Percentiles rank a stretch among this genome's conserved stretches.
These are phyloP conservation scores for Muscicapa adusta DNA, from an alignment of 2,113 vertebrate genomes.

Conservation along the genomic window DNA sequence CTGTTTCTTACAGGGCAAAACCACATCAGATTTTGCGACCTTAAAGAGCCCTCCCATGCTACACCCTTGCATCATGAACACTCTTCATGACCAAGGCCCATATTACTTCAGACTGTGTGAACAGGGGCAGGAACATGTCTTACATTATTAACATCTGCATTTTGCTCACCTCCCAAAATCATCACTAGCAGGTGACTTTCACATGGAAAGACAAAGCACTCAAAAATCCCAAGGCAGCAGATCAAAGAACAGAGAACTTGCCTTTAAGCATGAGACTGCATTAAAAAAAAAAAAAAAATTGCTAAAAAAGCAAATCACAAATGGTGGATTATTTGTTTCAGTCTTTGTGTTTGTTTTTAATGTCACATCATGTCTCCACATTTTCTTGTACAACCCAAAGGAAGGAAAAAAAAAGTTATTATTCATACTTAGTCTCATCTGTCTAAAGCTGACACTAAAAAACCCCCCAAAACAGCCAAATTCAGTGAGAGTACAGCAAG, in stretches of 20 bases:
- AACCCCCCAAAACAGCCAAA: not conserved
- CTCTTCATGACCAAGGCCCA: not conserved
- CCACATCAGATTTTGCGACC: not conserved
- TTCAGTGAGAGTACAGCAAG: not conserved
- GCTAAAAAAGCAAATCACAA: not conserved
- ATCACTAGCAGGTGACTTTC: not conserved
- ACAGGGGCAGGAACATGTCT: accelerated
- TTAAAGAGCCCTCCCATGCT: not conserved
- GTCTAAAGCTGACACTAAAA: not conserved
- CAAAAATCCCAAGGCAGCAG: not conserved
- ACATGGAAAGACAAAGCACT: not conserved
- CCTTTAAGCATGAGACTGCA: not conserved
- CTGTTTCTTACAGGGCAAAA: not conserved
- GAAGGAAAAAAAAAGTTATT: not conserved
- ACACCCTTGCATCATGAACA: not conserved
- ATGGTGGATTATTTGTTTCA: not conserved
- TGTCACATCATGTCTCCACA: not conserved
- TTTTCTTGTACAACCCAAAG: not conserved
- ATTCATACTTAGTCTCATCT: not conserved
- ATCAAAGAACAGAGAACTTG: not conserved
- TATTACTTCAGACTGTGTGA: not conserved
- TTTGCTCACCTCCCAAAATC: not conserved
- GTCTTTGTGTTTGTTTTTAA: not conserved
- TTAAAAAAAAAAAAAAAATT: not conserved
- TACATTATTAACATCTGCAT: not conserved